Base-by-base conservation (phyloP, 2,797 vertebrate genomes). In the Bradypodion pumilum region DNA sequence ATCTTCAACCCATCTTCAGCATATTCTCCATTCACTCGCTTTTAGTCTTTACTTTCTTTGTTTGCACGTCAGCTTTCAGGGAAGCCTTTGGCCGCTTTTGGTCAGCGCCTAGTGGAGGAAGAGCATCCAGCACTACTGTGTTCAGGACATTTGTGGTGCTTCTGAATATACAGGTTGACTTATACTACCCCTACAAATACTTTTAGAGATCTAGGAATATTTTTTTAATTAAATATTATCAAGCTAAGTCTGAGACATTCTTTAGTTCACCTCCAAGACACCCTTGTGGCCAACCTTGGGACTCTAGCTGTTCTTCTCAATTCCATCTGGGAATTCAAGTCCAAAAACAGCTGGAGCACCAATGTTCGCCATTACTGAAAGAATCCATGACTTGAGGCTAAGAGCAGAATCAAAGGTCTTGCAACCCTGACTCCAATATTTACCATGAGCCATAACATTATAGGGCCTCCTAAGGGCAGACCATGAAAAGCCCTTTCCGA, bases 11-110 rank as follows among this genome's bases (percentile, higher is more conserved):
- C 44, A 21, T 2, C 27, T 74, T 2, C 44, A n/a, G 27, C 9
- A 63, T 13, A 12, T 23, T 23, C 32, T 25, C 2, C 66, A 70
- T 70, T 80, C 29, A 59, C 35, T 9, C 25, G 44, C 60, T 66
- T 68, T 68, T 52, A n/a, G 6, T 68, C 44, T 79, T 79, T 12
- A 37, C 29, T 79, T 79, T 79, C 62, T 79, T 79, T 35, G 44
- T 7, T 23, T 25, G n/a, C n/a, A 49, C n/a, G 25, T 79, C 6
- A 27, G 78, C n/a, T 52, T 68, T 52, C 15, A 15, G 15, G 12
- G 63, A 32, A 15, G 62, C 44, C n/a, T 35, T 21, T 0, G n/a
- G 44, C n/a, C 44, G n/a, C 42, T 79, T 79, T 44, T 23, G 63
- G 2, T 68, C 49, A 29, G 25, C 63, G 35, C 23, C 78, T 79